phyloP scores from a whole-genome alignment of 2,888 invertebrate species.

The Epirrhoe alternata region DNA sequence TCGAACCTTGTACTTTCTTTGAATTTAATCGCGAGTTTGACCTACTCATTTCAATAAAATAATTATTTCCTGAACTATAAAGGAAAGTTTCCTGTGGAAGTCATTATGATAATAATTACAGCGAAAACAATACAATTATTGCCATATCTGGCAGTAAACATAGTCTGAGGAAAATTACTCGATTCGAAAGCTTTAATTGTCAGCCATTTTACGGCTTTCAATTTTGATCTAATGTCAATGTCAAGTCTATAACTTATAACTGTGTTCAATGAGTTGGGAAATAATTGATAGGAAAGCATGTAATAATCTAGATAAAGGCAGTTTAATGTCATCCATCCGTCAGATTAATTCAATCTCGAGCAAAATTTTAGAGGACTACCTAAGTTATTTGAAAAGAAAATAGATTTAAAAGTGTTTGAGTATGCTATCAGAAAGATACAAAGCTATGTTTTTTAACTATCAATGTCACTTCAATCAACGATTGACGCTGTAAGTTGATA shows the following conservation, averaged over 20 bases:
- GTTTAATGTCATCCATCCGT: too few relatives aligned
- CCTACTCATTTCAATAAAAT: constrained; percentile 2
- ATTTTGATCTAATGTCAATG: background rate
- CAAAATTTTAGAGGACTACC: too few relatives aligned
- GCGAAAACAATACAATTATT: constrained; percentile 18
- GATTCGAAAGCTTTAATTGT: constrained; percentile 11
- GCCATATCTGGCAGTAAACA: constrained; percentile 13
- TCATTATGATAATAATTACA: constrained; percentile 10
- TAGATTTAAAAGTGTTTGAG: too few relatives aligned
- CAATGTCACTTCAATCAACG: too few relatives aligned
- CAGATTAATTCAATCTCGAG: too few relatives aligned
- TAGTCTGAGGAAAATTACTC: constrained; percentile 7
- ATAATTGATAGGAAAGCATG: background rate
- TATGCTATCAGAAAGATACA: too few relatives aligned
- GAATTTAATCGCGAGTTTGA: background rate
- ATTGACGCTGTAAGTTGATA: too few relatives aligned
- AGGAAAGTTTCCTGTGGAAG: constrained; percentile 34
- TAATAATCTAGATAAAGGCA: too few relatives aligned
- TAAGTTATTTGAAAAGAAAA: too few relatives aligned
- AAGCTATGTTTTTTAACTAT: too few relatives aligned
- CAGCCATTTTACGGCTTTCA: background rate
- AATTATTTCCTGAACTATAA: constrained; percentile 25
- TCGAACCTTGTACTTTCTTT: background rate
- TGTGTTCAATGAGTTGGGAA: background rate
- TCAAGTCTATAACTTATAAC: background rate